Conservation (phyloP, 2,113 vertebrate genomes). For the Alces alces region DNA sequence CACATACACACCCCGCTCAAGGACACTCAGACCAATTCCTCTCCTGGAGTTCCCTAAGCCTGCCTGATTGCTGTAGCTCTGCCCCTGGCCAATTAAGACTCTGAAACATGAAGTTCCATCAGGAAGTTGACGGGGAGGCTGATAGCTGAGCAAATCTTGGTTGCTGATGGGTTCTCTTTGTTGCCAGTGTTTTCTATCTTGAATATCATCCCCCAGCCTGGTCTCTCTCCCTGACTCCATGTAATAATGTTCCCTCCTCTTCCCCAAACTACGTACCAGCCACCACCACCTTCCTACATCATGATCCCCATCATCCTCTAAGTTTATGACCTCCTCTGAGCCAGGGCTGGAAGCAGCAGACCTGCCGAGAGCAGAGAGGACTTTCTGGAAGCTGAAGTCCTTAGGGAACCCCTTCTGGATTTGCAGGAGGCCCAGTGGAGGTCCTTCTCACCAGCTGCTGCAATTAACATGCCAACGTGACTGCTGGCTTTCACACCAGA, state of each 20-base stretch:
- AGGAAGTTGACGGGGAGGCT: neutral
- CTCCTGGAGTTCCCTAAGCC: neutral
- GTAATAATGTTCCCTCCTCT: neutral
- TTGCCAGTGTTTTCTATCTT: slow-evolving; percentile 2
- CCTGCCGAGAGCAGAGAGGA: neutral
- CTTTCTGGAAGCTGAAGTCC: slow-evolving; percentile 11
- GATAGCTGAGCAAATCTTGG: neutral
- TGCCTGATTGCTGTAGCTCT: neutral
- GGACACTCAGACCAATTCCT: neutral
- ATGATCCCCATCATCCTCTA: neutral
- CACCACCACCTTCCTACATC: neutral
- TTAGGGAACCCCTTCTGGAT: neutral
- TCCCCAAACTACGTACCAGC: neutral
- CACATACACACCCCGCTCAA: neutral
- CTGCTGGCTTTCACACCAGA: neutral
- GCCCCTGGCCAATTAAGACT: neutral
- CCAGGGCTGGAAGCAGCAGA: neutral
- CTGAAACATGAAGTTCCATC: neutral
- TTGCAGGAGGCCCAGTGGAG: neutral
- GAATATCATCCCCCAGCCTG: neutral
- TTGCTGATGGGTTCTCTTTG: neutral
- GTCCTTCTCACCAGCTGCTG: neutral
- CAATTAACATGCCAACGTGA: neutral
- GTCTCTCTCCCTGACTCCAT: neutral
- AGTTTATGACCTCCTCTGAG: neutral